Conservation (phyloP, 2,113 vertebrate genomes). For the Leucopsar rothschildi region DNA sequence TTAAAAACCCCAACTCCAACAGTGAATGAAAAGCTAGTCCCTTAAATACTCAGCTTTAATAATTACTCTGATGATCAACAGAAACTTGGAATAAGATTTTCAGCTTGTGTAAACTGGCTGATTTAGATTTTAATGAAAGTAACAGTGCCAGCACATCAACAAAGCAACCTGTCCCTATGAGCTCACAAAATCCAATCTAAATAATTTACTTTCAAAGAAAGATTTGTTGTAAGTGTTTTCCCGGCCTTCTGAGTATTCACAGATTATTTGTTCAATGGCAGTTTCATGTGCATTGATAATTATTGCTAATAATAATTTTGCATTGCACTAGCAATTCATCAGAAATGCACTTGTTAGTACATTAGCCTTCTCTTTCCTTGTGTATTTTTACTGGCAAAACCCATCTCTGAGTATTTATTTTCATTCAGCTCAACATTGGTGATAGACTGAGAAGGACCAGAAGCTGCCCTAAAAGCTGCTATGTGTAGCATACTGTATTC, state of each 20-base stretch:
- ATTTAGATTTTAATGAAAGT: neutral
- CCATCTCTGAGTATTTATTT: neutral
- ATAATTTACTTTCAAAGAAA: neutral
- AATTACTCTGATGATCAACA: neutral
- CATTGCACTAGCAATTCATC: neutral
- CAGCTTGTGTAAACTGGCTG: neutral
- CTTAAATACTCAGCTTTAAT: neutral
- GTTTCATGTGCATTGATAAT: neutral
- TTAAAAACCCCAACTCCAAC: neutral
- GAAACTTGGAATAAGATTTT: neutral
- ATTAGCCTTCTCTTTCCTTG: neutral
- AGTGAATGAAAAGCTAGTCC: neutral
- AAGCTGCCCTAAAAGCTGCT: neutral
- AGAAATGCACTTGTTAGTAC: neutral
- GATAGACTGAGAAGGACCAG: neutral
- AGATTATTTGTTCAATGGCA: neutral
- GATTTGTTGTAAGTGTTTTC: neutral
- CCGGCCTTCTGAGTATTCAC: neutral
- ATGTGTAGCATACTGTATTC: neutral
- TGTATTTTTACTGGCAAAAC: neutral
- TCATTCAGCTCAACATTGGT: neutral
- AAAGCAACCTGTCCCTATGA: neutral
- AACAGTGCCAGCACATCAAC: neutral
- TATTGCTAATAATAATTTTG: neutral
- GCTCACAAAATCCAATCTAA: neutral